A percentile compares a stretch with the other conserved stretches of the same genome.
phyloP scores from a whole-genome alignment of 2,888 invertebrate genomes.

The Acanthosoma haemorrhoidale region DNA sequence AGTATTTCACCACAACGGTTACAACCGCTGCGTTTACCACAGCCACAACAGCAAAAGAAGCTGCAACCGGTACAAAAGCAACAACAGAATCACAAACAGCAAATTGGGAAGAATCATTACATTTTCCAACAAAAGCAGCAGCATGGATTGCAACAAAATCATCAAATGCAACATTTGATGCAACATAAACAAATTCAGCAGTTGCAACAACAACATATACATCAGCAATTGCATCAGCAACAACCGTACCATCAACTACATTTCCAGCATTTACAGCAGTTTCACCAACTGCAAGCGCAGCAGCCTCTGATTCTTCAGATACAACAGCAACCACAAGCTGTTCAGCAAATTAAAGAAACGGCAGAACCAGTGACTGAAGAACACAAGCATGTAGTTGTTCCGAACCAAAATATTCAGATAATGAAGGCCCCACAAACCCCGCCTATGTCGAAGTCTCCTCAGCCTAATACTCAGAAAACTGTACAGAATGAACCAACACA shows the following conservation, averaged over 20 bases:
- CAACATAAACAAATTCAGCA: slow-evolving; percentile 32
- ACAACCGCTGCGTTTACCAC: not conserved
- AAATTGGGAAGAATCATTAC: slow-evolving; percentile 23
- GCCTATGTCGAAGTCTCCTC: not conserved
- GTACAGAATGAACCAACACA: not conserved
- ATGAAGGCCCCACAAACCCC: not conserved
- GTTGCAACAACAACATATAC: slow-evolving; percentile 24
- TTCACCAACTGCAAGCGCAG: not conserved
- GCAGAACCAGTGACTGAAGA: not conserved
- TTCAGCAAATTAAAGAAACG: not conserved
- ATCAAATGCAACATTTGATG: slow-evolving; percentile 25
- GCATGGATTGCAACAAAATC: slow-evolving; percentile 14
- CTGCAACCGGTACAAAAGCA: not conserved
- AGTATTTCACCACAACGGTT: not conserved
- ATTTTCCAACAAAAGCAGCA: slow-evolving; percentile 25
- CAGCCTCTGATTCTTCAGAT: not conserved
- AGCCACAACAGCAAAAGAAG: not conserved
- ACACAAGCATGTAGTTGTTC: not conserved
- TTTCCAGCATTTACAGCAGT: slow-evolving; percentile 17
- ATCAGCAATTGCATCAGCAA: slow-evolving; percentile 26
- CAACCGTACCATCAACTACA: slow-evolving; percentile 27
- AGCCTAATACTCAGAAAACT: not conserved
- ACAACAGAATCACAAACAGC: slow-evolving; percentile 8
- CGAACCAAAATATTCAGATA: not conserved
- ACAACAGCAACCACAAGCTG: not conserved